A percentile compares a stretch with the other conserved stretches of the same genome.
phyloP scores from a whole-genome alignment of 2,113 vertebrate genomes.

The Sprattus sprattus region DNA sequence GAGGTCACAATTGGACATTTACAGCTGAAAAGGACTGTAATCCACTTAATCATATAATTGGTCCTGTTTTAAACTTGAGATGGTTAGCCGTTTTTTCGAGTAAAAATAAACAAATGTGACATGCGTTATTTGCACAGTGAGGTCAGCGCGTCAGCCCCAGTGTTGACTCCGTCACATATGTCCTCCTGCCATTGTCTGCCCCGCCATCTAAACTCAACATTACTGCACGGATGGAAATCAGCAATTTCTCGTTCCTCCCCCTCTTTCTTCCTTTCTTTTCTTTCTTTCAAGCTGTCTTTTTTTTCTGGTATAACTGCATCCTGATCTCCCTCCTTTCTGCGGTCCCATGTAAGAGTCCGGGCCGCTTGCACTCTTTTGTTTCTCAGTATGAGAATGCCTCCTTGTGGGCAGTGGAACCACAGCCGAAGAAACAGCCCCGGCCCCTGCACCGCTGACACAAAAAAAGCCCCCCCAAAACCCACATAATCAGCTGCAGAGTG shows the following conservation, averaged over 20 bases:
- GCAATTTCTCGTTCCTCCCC: background rate
- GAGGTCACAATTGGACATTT: conserved; percentile 5
- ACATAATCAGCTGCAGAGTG: conserved; percentile 37
- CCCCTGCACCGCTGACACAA: background rate
- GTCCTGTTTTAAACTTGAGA: conserved; percentile 39
- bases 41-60: conserved; percentile 45
- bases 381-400: conserved; percentile 33
- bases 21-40: conserved; percentile 34
- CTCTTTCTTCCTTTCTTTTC: background rate
- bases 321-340: background rate
- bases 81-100: conserved; percentile 39
- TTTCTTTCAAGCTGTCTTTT: background rate
- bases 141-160: conserved; percentile 26
- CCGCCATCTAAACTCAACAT: background rate
- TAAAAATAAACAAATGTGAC: conserved; percentile 46
- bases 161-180: background rate
- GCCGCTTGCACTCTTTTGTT: conserved; percentile 24
- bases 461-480: background rate
- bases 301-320: background rate
- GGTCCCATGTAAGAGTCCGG: background rate
- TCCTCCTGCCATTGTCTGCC: background rate
- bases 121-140: conserved; percentile 40
- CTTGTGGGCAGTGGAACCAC: conserved; percentile 29
- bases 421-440: background rate
- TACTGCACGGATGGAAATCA: background rate